phyloP scores from a whole-genome alignment of 2,113 vertebrate genomes.

The Colinus virginianus region DNA sequence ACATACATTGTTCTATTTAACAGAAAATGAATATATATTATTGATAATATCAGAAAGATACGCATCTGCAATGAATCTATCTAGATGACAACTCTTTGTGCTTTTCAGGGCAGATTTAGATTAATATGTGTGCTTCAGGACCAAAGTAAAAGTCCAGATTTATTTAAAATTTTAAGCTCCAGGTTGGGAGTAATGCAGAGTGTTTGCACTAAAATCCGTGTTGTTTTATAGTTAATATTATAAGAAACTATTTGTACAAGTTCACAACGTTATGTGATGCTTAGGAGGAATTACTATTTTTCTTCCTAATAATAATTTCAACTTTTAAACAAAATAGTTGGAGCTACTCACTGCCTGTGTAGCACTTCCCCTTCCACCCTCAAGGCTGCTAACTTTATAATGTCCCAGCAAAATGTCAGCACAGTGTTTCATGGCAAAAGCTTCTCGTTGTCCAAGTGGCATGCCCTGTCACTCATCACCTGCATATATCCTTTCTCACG shows the following conservation, averaged over 20 bases:
- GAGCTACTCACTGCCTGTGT: neutral
- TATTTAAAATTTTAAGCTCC: neutral
- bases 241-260: neutral
- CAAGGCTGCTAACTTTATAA: neutral
- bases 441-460: neutral
- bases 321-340: neutral
- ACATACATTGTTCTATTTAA: neutral
- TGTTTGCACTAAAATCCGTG: neutral
- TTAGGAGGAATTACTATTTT: neutral
- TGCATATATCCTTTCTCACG: slow-evolving; percentile 29
- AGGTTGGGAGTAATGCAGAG: neutral
- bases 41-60: neutral
- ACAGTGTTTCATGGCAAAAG: neutral
- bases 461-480: slow-evolving; percentile 58
- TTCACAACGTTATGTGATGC: rapidly evolving
- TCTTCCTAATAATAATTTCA: neutral
- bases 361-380: neutral
- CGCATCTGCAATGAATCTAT: neutral
- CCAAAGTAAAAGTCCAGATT: neutral
- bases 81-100: slow-evolving; percentile 14
- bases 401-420: neutral
- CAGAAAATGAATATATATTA: neutral
- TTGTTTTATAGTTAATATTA: neutral
- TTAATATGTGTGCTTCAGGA: neutral
- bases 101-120: slow-evolving; percentile 36